Percentiles rank a stretch among this genome's conserved stretches.
phyloP scores from a whole-genome alignment of 2,113 vertebrate species.

The Hyperoodon ampullatus region DNA sequence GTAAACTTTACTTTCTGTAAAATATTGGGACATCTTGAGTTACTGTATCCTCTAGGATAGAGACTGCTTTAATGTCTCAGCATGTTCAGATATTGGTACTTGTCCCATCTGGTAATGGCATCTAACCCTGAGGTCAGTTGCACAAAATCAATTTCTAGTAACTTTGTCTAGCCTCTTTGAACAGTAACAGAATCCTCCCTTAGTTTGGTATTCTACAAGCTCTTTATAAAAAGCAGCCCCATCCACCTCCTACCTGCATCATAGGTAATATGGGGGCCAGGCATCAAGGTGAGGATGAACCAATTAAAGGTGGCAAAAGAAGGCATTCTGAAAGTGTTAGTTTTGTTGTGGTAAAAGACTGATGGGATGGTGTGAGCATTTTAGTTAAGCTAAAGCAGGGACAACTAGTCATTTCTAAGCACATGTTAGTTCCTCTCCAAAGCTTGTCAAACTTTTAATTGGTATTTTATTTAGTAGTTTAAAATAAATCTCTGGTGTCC shows the following conservation, averaged over 20 bases:
- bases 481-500: neutral
- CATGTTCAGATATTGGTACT: neutral
- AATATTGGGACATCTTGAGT: neutral
- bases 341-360: neutral
- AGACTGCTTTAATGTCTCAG: neutral
- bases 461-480: neutral
- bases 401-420: neutral
- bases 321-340: neutral
- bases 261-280: neutral
- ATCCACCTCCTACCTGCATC: neutral
- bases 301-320: neutral
- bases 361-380: neutral
- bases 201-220: neutral
- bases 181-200: neutral
- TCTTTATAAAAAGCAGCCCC: neutral
- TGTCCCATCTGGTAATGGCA: neutral
- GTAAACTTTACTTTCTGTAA: constrained; percentile 43
- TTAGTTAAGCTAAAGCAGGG: neutral
- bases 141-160: neutral
- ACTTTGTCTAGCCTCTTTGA: neutral
- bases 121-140: neutral
- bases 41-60: neutral
- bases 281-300: neutral
- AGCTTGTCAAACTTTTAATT: neutral
- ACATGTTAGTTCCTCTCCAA: neutral